A percentile compares a stretch with the other conserved stretches of the same genome.
phyloP scores from a whole-genome alignment of 2,797 vertebrate genomes.

The Lepilemur ruficaudatus region DNA sequence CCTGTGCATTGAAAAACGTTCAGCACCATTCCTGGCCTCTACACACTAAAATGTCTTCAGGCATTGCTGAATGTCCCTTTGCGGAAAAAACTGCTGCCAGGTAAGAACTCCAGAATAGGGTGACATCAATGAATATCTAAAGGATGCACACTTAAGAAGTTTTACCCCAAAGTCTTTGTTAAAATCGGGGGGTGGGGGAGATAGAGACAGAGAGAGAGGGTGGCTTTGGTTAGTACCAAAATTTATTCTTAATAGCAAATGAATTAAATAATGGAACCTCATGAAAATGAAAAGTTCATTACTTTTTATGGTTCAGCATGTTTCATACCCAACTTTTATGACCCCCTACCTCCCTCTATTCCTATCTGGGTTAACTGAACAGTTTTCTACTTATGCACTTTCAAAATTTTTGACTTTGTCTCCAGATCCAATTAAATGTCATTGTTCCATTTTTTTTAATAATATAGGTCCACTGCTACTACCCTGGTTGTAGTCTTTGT shows the following conservation, averaged over 20 bases:
- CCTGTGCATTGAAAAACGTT: neutral
- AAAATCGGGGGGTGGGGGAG: neutral
- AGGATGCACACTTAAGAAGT: neutral
- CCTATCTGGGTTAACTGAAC: neutral
- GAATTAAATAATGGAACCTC: neutral
- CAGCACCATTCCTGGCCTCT: neutral
- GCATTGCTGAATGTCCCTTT: neutral
- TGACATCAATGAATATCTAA: neutral
- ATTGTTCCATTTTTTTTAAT: neutral
- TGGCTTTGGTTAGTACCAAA: neutral
- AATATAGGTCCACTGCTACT: neutral
- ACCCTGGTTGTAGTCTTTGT: neutral
- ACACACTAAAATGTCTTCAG: neutral
- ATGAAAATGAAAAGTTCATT: neutral
- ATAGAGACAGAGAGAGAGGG: no score
- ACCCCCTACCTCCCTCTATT: neutral
- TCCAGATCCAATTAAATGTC: neutral
- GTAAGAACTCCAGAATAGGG: neutral
- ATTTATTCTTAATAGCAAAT: neutral
- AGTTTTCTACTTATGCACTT: neutral
- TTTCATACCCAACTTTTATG: neutral
- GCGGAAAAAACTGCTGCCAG: neutral
- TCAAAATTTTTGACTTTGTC: neutral
- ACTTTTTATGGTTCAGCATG: neutral
- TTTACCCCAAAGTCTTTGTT: neutral